phyloP scores from a whole-genome alignment of 2,797 vertebrate species.

The Enteromius argenteus region DNA sequence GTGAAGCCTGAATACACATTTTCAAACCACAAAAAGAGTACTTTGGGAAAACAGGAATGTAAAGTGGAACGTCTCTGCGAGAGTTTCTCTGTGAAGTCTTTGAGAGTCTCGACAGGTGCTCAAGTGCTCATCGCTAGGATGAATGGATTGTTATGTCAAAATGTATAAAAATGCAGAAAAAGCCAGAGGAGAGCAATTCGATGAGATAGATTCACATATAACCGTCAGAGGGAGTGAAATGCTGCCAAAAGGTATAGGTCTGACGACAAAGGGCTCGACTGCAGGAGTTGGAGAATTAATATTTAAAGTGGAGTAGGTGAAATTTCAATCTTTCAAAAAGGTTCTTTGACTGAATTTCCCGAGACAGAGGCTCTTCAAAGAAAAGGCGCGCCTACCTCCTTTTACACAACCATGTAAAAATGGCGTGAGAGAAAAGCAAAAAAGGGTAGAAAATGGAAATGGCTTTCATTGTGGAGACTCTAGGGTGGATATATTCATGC shows the following conservation, averaged over 20 bases:
- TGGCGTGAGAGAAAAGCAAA: slow-evolving; percentile 42
- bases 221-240: not conserved
- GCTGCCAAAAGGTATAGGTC: slow-evolving; percentile 58
- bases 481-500: slow-evolving; percentile 70
- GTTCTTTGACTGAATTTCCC: slow-evolving; percentile 15
- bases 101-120: slow-evolving; percentile 44
- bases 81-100: slow-evolving; percentile 40
- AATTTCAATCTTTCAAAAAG: slow-evolving; percentile 59
- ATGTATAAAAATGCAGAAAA: slow-evolving; percentile 44
- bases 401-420: slow-evolving; percentile 64
- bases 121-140: slow-evolving; percentile 45
- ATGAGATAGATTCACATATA: slow-evolving; percentile 11
- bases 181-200: slow-evolving; percentile 37
- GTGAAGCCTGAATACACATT: slow-evolving; percentile 2
- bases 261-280: slow-evolving; percentile 60
- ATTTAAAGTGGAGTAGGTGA: slow-evolving; percentile 56
- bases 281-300: slow-evolving; percentile 51
- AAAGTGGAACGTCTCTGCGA: slow-evolving; percentile 37
- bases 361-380: slow-evolving; percentile 55
- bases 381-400: slow-evolving; percentile 50
- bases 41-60: slow-evolving; percentile 45
- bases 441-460: slow-evolving; percentile 58
- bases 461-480: slow-evolving; percentile 63
- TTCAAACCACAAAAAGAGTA: slow-evolving; percentile 28
- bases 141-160: slow-evolving; percentile 50